A percentile compares a stretch with the other conserved stretches of the same genome.
Conservation (phyloP, 2,888 invertebrate genomes). For the Myopa testacea region DNA sequence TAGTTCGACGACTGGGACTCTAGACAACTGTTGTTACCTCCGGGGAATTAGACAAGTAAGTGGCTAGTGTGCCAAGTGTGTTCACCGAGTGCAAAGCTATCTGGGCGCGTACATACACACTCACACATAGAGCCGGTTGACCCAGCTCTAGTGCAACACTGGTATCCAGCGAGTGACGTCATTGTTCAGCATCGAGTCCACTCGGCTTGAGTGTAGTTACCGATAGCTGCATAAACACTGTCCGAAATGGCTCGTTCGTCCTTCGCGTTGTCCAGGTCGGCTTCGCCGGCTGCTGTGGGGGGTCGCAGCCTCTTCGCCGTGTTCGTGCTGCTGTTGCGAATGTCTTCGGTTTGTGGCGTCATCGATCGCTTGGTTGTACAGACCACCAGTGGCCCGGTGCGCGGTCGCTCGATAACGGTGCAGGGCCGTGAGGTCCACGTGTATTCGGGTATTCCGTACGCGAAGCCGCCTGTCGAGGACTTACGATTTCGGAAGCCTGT, state of each 20-base stretch:
- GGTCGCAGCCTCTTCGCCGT: slow-evolving; percentile 51
- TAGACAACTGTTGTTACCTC: not conserved
- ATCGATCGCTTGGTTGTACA: slow-evolving; percentile 84
- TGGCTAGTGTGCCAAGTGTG: not conserved
- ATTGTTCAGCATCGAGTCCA: slow-evolving; percentile 46
- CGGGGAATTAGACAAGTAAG: not conserved
- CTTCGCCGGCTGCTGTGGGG: slow-evolving; percentile 44
- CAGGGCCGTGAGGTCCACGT: slow-evolving; percentile 88
- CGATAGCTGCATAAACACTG: slow-evolving; percentile 28
- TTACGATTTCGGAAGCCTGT: slow-evolving; percentile 88
- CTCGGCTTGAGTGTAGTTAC: slow-evolving; percentile 35
- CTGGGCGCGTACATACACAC: not conserved
- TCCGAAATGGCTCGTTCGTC: slow-evolving; percentile 49
- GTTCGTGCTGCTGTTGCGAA: slow-evolving; percentile 58
- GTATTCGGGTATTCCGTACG: slow-evolving; percentile 91
- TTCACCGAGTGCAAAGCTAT: not conserved
- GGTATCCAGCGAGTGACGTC: slow-evolving; percentile 50
- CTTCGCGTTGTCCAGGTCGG: slow-evolving; percentile 44
- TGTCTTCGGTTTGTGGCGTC: slow-evolving; percentile 62
- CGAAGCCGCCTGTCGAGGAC: slow-evolving; percentile 88
- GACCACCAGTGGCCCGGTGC: slow-evolving; percentile 84
- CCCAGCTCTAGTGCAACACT: slow-evolving; percentile 36
- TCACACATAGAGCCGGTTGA: slow-evolving; percentile 20
- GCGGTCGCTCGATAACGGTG: slow-evolving; percentile 83
- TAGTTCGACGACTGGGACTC: no score